Conservation (phyloP, 2,113 vertebrate genomes). For the Phrynocephalus versicolor region DNA sequence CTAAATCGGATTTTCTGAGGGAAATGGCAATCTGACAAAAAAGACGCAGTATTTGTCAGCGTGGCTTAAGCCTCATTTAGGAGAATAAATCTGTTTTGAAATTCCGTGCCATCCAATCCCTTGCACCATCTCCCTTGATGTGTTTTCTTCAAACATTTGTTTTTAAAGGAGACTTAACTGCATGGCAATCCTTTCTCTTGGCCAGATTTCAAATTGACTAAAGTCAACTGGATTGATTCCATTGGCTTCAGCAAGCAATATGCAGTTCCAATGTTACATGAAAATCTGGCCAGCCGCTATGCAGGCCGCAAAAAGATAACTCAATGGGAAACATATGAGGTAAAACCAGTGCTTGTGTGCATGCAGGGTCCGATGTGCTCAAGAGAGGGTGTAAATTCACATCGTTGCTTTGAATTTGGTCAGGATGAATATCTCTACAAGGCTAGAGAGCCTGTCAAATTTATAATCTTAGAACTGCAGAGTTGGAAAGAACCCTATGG, state of each 20-base stretch:
- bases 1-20: background rate
- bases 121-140: conserved; percentile 6
- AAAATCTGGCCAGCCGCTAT: conserved; percentile 3
- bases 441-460: too few species aligned
- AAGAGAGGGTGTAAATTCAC: too few species aligned
- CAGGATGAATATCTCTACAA: too few species aligned
- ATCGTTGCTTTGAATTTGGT: too few species aligned
- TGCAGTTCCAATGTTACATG: background rate
- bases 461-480: too few species aligned
- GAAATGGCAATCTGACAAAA: background rate
- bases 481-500: too few species aligned
- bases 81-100: background rate
- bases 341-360: background rate
- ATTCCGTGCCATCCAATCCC: background rate
- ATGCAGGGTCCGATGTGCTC: background rate
- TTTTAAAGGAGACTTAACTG: conserved; percentile 4
- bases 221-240: background rate
- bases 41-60: background rate
- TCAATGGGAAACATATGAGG: background rate
- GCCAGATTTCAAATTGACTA: background rate
- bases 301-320: background rate
- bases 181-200: background rate
- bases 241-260: background rate
- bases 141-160: background rate
- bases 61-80: background rate